Conservation (phyloP, 1,140 invertebrate species). For the Lasioglossum albipes region DNA sequence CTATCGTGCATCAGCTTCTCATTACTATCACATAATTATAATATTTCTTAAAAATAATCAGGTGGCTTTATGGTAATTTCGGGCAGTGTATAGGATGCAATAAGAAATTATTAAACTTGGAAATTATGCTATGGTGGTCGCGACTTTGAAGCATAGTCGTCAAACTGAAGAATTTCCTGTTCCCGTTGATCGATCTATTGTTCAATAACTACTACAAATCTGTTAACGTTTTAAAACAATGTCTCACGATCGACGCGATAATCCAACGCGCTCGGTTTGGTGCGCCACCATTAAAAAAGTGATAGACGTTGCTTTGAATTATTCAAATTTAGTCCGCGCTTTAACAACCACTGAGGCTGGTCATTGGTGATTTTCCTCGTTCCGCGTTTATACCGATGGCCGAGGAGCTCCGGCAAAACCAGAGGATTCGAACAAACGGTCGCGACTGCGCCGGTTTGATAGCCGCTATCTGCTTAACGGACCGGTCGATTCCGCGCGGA, state of each 20-base stretch:
- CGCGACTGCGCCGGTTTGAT: slow-evolving; percentile 20
- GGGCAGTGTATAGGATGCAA: no score
- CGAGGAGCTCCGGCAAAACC: not conserved
- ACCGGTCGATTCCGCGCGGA: slow-evolving; percentile 32
- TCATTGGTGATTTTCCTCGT: not conserved
- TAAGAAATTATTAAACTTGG: no score
- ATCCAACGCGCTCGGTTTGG: not conserved
- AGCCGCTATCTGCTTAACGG: slow-evolving; percentile 53
- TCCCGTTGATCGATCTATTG: no score
- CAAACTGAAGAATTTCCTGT: no score
- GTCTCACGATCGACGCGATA: not conserved
- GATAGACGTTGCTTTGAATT: not conserved
- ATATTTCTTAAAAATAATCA: no score
- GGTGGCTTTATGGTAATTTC: no score
- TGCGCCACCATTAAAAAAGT: not conserved
- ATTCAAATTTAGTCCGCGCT: not conserved
- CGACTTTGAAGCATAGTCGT: no score
- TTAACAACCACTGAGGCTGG: not conserved
- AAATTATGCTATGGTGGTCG: no score
- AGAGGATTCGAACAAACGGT: not conserved
- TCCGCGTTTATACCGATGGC: not conserved
- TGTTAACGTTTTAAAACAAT: not conserved
- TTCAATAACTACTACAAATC: no score
- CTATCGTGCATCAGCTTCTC: no score
- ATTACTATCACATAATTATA: no score